Base-by-base conservation (phyloP, 2,888 invertebrate genomes). In the Netelia virgata region DNA sequence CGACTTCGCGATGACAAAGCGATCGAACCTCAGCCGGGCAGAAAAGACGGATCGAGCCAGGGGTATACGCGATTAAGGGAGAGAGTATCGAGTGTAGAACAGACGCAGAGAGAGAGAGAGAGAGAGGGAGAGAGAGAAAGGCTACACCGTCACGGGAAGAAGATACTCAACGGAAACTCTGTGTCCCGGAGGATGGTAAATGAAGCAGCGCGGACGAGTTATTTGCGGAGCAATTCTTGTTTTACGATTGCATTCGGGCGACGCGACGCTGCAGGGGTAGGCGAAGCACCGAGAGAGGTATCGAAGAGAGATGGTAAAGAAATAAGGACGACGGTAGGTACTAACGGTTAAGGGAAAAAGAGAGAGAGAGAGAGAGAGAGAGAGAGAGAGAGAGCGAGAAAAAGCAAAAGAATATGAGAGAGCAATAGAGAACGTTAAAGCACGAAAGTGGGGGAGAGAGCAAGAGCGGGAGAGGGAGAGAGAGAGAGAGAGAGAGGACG, bases 161-260 rank as follows among this genome's bases (percentile, higher is more conserved):
- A 85, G 70, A 80, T 59, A 69, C 61, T 50, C 69, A 9, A 18
- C 20, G 18, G 57, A 18, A 57, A 57, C 76, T 57, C 47, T 50
- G n/a, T 20, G 59, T 61, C 78, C 73, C 59, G 50, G 53, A 76
- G 72, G 82, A 84, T 64, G 66, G 72, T 82, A 77, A 74, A 73
- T 70, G 75, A 69, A 73, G 72, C 69, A 23, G 73, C 75, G 84
- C 84, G 70, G 79, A 78, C 55, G 85, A 88, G 87, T 89, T 89
- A 89, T 89, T 89, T 89, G 88, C 87, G 64, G 76, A 88, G 88
- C 88, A 88, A 88, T 90, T 89, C 86, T 84, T 87, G 86, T 87
- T 88, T 59, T 83, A 87, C 86, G 86, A 88, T 89, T 88, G 88
- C 87, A 84, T 85, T 88, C 72, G 82, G 85, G 69, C 74, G 87